These are phyloP conservation scores for Onthophagus sagittarius DNA, from an alignment of 2,888 invertebrate species.

Conservation along the genomic window DNA sequence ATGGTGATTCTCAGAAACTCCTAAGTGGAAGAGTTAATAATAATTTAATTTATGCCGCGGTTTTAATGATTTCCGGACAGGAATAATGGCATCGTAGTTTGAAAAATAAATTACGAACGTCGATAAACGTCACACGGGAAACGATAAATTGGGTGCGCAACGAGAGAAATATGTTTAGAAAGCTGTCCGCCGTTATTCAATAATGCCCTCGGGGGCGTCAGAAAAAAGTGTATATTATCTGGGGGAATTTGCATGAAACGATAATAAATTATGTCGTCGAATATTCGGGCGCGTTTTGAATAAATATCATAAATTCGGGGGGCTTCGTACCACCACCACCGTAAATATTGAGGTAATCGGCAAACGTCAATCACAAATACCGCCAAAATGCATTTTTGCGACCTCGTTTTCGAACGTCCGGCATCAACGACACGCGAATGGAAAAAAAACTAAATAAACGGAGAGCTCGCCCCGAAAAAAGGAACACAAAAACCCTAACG, in stretches of 20 bases:
- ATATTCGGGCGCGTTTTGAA: constrained; percentile 24
- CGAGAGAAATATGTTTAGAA: constrained; percentile 11
- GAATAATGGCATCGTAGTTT: not conserved
- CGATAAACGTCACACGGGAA: not conserved
- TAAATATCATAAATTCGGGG: constrained; percentile 29
- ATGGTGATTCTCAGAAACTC: too few relatives aligned
- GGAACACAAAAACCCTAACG: not conserved
- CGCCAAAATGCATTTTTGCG: constrained; percentile 37
- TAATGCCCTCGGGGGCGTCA: not conserved
- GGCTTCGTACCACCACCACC: constrained; percentile 30
- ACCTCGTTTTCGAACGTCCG: not conserved
- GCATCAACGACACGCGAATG: not conserved
- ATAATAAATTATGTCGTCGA: constrained; percentile 21
- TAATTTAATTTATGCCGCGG: not conserved
- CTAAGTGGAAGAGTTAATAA: not conserved
- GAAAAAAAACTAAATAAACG: not conserved
- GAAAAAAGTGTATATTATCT: constrained; percentile 17
- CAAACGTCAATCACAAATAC: constrained; percentile 39
- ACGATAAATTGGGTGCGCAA: not conserved
- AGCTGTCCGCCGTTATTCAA: constrained; percentile 12
- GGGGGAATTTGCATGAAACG: constrained; percentile 24
- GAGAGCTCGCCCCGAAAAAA: not conserved
- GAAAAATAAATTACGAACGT: not conserved
- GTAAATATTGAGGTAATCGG: constrained; percentile 40
- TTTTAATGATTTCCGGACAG: not conserved